These are phyloP conservation scores for Alouatta caraya DNA, from an alignment of 2,797 vertebrate species.

Conservation along the genomic window DNA sequence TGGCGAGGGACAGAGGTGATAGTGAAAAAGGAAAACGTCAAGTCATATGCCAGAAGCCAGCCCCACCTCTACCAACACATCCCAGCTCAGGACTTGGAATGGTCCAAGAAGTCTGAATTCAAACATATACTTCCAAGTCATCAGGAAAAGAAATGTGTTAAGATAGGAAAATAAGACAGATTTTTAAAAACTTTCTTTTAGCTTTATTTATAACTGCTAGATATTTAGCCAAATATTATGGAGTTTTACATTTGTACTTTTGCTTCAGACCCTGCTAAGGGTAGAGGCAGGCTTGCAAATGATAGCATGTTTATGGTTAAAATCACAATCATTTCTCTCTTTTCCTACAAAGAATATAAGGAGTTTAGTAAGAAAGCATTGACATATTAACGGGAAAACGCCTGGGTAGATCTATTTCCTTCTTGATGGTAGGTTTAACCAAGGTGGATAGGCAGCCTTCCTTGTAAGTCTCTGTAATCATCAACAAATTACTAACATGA, in stretches of 20 bases:
- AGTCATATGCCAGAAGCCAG: not conserved
- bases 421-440: not conserved
- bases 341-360: not conserved
- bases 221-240: not conserved
- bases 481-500: constrained; percentile 51
- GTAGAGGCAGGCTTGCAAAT: not conserved
- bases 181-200: not conserved
- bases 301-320: not conserved
- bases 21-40: not conserved
- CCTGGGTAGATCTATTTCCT: not conserved
- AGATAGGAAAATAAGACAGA: not conserved
- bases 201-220: not conserved
- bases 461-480: not conserved
- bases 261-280: not conserved
- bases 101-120: not conserved
- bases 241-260: not conserved
- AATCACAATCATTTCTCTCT: not conserved
- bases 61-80: not conserved
- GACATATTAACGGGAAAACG: not conserved
- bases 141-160: not conserved
- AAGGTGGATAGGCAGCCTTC: not conserved
- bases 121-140: not conserved
- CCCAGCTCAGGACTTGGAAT: not conserved
- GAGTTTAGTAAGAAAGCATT: not conserved
- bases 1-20: not conserved